Evolutionary conservation across 1,140 invertebrate genomes (phyloP), one percentile per base, ranked within the genome.

Genomic region (Caerostris extrusa): DNA sequence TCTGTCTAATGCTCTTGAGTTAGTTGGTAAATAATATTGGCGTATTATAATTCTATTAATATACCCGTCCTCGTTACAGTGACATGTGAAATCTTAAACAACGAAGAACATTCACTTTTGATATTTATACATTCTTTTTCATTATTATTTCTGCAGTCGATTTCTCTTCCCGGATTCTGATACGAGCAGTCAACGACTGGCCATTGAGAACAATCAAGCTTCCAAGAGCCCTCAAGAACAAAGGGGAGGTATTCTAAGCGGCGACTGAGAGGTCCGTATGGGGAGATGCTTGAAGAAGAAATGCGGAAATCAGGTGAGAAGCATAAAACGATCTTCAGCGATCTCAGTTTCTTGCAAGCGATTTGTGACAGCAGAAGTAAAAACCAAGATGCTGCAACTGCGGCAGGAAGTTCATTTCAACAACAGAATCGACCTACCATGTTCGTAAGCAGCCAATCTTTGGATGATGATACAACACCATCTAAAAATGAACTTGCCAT

Each of bases 211-310:
- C n/a, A 90, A 64, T 60, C 69, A 53, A 81, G 64, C 90, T 56
- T 91, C 77, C 56, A 91, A 91, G 77, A 91, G 95, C 87, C 95
- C 95, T 71, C 95, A 95, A 67, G 94, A 93, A 55, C 95, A 95
- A 6, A 95, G 96, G 53, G 96, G 53, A 96, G 97, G 5, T 98
- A 98, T 95, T 97, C 97, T 10, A 98, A 98, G 95, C 95, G 95
- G 58, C 96, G 97, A 19, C 96, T 98, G 1, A 96, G 98, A 34
- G 98, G 98, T 7, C 98, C 98, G 5, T 98, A 98, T 95, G 97
- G 98, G 0, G 97, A 98, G 95, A 98, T 98, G 97, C 96, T 98
- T 14, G 98, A 98, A 95, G 97, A 97, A 3, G 97, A 98, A 96
- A 98, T 98, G 97, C 98, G 97, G 85, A 98, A 98, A 95, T 95